Base-by-base conservation (phyloP, 2,888 invertebrate species). In the Leuctra nigra region DNA sequence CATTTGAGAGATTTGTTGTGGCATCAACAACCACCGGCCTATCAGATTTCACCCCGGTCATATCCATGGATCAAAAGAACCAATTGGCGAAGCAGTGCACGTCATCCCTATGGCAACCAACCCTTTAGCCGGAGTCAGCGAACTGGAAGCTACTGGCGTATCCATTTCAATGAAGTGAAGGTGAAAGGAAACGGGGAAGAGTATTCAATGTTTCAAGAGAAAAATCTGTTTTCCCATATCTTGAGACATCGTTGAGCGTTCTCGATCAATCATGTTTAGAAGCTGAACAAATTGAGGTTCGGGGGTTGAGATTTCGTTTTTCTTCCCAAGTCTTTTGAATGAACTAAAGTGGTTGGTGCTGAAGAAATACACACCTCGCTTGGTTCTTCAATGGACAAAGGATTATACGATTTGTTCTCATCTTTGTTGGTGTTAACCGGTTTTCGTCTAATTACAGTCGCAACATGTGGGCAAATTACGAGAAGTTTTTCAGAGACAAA, bases 161-260 rank as follows among this genome's bases (percentile, higher is more conserved):
- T 47, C 47, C 47, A 47, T 47, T 47, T 47, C 47, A 47, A 47
- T 47, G 47, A 47, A 47, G 24, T 16, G 23, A 7, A 22, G 25
- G 14, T 2, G 25, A 47, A 47, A 39, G n/a, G n/a, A n/a, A n/a
- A n/a, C n/a, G n/a, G n/a, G n/a, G n/a, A 39, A 20, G 13, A 39
- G 39, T 39, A 39, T 39, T 39, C 39, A 39, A 18, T 16, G 16
- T 39, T 39, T 39, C 18, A 18, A 39, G 20, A 39, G 39, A 39
- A 39, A 39, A 39, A 39, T 39, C 39, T 39, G 39, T 39, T 39
- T 39, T 39, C 39, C 39, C 39, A 39, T 39, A 39, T 39, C 39
- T 39, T 39, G 20, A 39, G 39, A 39, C 39, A 39, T 16, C 20
- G 39, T 39, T 39, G 39, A 39, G 20, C 39, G 39, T 18, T 16